These are phyloP conservation scores for Acleris holmiana DNA, from an alignment of 2,888 invertebrate genomes.

Conservation along the genomic window DNA sequence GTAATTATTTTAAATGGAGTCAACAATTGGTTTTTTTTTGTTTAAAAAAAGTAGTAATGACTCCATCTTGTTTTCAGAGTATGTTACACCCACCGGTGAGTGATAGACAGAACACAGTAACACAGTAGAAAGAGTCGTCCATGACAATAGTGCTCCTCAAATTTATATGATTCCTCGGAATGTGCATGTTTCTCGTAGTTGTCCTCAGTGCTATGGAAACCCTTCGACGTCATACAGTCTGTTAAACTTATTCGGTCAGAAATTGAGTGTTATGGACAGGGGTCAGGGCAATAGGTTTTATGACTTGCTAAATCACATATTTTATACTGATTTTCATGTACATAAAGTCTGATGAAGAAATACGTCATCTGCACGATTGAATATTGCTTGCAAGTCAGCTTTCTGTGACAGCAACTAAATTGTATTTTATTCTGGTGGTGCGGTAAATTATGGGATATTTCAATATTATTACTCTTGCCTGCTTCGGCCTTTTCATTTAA, in stretches of 20 bases:
- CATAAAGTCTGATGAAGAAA: slow-evolving; percentile 3
- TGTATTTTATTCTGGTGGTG: slow-evolving; percentile 14
- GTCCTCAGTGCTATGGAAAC: slow-evolving; percentile 24
- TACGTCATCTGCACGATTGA: slow-evolving; percentile 34
- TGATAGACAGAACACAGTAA: slow-evolving; percentile 75
- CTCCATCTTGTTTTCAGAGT: slow-evolving; percentile 84
- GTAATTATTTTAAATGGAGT: slow-evolving; percentile 77
- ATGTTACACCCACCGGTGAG: slow-evolving; percentile 84
- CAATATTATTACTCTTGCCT: not conserved
- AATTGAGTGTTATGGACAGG: no score
- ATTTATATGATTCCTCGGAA: slow-evolving; percentile 30
- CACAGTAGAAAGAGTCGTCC: slow-evolving; percentile 63
- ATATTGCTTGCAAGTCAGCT: slow-evolving; percentile 31
- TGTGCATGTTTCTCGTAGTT: slow-evolving; percentile 37
- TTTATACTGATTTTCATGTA: not conserved
- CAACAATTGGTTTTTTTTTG: slow-evolving; percentile 72
- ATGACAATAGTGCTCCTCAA: slow-evolving; percentile 29
- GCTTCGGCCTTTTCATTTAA: slow-evolving; percentile 16
- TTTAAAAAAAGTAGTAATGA: slow-evolving; percentile 74
- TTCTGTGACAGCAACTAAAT: slow-evolving; percentile 10
- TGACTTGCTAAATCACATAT: no score
- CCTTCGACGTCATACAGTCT: slow-evolving; percentile 9
- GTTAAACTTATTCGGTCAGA: no score
- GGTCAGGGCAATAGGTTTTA: no score
- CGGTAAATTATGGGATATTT: slow-evolving; percentile 15